A percentile compares a stretch with the other conserved stretches of the same genome.
These are phyloP conservation scores for Micrastur ruficollis DNA, from an alignment of 2,797 vertebrate genomes.

Conservation along the genomic window DNA sequence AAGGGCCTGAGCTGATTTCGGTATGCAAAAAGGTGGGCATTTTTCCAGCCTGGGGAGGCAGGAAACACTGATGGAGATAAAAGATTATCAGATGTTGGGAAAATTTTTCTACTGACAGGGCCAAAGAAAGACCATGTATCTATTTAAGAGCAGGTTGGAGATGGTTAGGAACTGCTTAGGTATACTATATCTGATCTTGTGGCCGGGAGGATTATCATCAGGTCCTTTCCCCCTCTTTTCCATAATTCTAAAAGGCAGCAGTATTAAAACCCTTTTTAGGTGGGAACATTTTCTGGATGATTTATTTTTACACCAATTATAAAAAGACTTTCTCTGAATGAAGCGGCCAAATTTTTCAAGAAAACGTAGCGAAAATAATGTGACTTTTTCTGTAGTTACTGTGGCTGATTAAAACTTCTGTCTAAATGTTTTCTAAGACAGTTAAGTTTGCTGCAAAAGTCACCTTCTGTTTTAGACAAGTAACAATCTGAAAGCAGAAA, in stretches of 20 bases:
- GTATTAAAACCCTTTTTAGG: neutral
- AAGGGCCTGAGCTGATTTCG: neutral
- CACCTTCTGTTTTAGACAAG: neutral
- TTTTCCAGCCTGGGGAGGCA: neutral
- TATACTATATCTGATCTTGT: neutral
- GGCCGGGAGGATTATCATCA: neutral
- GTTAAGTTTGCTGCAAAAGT: neutral
- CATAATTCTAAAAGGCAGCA: neutral
- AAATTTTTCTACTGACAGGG: neutral
- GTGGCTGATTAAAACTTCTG: neutral
- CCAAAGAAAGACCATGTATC: neutral
- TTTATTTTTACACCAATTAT: neutral
- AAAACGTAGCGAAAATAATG: neutral
- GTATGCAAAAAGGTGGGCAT: neutral
- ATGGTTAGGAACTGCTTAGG: neutral
- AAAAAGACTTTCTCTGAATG: neutral
- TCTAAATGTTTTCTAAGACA: neutral
- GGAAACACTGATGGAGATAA: neutral
- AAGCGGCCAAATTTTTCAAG: neutral
- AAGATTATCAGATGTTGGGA: neutral
- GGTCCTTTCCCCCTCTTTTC: neutral
- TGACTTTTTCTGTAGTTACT: neutral
- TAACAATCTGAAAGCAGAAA: neutral
- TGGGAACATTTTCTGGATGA: neutral
- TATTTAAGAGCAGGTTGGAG: neutral